Percentiles rank a stretch among this genome's conserved stretches.
Evolutionary conservation across 2,113 vertebrate species (phyloP).

Genomic region (Gorsachius goisagi): DNA sequence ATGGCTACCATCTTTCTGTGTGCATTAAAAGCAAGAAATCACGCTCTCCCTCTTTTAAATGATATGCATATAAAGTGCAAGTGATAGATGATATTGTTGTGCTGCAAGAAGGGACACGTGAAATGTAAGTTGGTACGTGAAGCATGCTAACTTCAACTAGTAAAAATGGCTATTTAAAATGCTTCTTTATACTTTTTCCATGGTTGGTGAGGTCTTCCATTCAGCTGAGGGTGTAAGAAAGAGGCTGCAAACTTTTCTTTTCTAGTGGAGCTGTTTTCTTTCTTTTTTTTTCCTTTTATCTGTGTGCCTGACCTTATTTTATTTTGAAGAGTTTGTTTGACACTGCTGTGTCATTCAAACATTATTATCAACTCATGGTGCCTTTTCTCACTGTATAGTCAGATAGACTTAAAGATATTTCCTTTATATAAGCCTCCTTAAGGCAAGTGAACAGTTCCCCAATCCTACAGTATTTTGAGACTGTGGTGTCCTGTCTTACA

Average conservation of each 20-base stretch:
- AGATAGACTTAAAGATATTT: neutral
- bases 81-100: neutral
- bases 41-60: neutral
- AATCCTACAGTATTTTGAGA: neutral
- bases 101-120: neutral
- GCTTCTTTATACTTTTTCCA: neutral
- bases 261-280: neutral
- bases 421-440: neutral
- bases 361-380: neutral
- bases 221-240: neutral
- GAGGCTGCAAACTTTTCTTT: neutral
- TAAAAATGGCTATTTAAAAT: neutral
- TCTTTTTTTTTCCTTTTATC: neutral
- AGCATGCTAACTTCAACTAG: neutral
- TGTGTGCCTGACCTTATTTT: neutral
- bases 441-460: neutral
- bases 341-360: neutral
- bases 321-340: neutral
- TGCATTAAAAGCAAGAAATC: neutral
- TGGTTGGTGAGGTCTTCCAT: neutral
- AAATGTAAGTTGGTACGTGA: neutral
- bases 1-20: neutral
- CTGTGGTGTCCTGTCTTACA: neutral
- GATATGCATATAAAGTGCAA: neutral
- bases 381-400: neutral